Percentiles rank a stretch among this genome's conserved stretches.
Conservation (phyloP, 2,113 vertebrate genomes). For the Cyprinodon tularosa region DNA sequence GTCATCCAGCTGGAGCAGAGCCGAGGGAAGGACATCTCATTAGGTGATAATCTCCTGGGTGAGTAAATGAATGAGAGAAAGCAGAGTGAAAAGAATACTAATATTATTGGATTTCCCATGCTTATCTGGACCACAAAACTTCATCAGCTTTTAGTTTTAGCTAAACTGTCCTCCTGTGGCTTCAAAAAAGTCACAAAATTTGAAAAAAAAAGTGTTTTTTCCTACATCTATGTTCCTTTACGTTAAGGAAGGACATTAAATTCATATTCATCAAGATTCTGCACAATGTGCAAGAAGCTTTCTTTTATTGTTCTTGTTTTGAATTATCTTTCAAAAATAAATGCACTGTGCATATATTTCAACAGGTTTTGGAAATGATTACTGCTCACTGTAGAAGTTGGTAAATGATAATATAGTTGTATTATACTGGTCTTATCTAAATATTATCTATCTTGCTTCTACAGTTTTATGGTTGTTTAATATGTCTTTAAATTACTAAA, state of each 20-base stretch:
- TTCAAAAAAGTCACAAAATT: neutral
- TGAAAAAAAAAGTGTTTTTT: neutral
- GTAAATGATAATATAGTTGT: neutral
- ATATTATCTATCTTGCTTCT: too few relatives aligned
- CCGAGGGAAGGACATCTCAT: slow-evolving; percentile 20
- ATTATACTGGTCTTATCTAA: neutral
- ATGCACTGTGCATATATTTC: neutral
- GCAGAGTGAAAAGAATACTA: neutral
- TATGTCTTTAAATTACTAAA: neutral
- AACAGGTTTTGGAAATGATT: neutral
- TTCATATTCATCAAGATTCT: neutral
- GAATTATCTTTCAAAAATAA: neutral
- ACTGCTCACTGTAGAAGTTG: neutral
- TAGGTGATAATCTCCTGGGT: slow-evolving; percentile 58
- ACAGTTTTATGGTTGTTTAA: neutral
- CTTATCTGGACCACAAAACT: neutral
- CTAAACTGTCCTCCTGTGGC: slow-evolving; percentile 37
- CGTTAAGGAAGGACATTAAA: too few relatives aligned
- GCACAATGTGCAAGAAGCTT: too few relatives aligned
- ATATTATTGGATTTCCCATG: neutral
- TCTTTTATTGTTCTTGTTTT: too few relatives aligned
- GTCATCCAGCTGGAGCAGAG: slow-evolving; percentile 42
- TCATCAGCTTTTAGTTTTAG: neutral
- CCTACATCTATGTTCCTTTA: neutral
- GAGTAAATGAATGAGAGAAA: neutral